Conservation (phyloP, 1,140 invertebrate genomes). For the Zaprionus kolodkinae region DNA sequence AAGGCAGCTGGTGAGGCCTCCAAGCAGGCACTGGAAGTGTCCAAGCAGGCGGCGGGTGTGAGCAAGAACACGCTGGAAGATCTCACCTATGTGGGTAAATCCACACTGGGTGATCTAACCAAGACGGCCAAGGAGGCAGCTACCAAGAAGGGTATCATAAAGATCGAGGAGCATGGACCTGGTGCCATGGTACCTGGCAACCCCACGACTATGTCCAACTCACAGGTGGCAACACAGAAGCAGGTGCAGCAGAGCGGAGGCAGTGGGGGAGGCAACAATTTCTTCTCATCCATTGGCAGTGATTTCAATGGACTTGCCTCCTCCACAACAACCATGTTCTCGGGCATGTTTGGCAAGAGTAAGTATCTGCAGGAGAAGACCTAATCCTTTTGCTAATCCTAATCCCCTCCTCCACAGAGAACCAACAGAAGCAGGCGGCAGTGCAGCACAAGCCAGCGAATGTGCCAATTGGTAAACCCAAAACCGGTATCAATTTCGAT, state of each 20-base stretch:
- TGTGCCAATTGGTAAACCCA: conserved; percentile 84
- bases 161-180: conserved; percentile 83
- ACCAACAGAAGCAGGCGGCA: conserved; percentile 65
- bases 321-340: conserved; percentile 95
- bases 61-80: conserved; percentile 95
- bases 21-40: conserved; percentile 93
- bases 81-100: conserved; percentile 93
- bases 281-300: conserved; percentile 94
- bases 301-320: conserved; percentile 95
- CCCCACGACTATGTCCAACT: conserved; percentile 67
- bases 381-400: too few relatives aligned
- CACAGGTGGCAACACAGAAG: conserved; percentile 84
- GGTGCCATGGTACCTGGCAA: background rate
- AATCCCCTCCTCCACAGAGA: conserved; percentile 38
- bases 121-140: conserved; percentile 95
- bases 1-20: conserved; percentile 95
- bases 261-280: conserved; percentile 88
- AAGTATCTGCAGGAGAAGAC: conserved; percentile 11
- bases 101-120: conserved; percentile 94
- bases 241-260: conserved; percentile 78
- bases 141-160: conserved; percentile 92
- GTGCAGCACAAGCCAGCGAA: conserved; percentile 76
- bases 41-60: conserved; percentile 93
- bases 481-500: conserved; percentile 88
- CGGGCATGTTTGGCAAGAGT: conserved; percentile 92